These are phyloP conservation scores for Aphaenogaster ashmeadi DNA, from an alignment of 1,140 invertebrate species.

Conservation along the genomic window DNA sequence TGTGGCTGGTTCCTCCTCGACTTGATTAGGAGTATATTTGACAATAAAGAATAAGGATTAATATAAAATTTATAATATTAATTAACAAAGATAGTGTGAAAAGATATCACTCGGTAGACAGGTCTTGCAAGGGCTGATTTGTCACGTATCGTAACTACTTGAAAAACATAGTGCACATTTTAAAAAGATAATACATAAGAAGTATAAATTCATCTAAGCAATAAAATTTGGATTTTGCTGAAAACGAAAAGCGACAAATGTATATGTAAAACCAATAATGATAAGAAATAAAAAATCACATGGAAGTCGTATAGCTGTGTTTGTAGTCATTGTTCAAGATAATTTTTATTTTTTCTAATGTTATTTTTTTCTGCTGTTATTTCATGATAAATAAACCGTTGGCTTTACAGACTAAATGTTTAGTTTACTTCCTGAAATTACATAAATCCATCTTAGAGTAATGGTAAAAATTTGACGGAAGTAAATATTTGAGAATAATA, in stretches of 20 bases:
- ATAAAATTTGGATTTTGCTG: background rate
- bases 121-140: background rate
- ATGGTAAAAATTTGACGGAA: background rate
- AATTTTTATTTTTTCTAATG: background rate
- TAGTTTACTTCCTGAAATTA: background rate
- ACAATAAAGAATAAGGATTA: background rate
- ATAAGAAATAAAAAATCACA: background rate
- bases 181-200: background rate
- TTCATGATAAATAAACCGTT: background rate
- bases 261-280: background rate
- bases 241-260: background rate
- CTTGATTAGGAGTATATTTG: background rate
- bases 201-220: background rate
- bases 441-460: background rate
- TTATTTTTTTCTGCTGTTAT: background rate
- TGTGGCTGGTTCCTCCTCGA: background rate
- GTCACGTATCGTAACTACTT: background rate
- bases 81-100: background rate
- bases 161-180: background rate
- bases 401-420: background rate
- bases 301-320: background rate
- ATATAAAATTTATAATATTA: constrained; percentile 26
- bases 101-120: background rate
- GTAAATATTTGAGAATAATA: background rate
- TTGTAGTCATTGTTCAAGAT: background rate